phyloP scores from a whole-genome alignment of 2,888 invertebrate genomes.

The Pyrgus malvae region DNA sequence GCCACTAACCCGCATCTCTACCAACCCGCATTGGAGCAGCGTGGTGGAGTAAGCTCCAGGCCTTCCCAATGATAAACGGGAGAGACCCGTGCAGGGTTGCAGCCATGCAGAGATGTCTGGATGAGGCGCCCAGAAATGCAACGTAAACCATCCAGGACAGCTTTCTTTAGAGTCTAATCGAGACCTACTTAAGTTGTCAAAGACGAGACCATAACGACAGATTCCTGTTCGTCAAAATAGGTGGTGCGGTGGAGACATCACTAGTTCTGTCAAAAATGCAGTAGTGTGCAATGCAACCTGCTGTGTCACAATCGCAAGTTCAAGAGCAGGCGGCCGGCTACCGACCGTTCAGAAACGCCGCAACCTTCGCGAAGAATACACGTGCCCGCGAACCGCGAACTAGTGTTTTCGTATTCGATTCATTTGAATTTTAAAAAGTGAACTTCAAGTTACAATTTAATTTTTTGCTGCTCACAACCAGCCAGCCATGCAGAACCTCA shows the following conservation, averaged over 20 bases:
- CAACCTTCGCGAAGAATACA: constrained; percentile 59
- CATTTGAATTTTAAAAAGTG: constrained; percentile 41
- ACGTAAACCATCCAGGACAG: too few species aligned
- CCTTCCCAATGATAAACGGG: too few species aligned
- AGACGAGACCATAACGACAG: neutral
- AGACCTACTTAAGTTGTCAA: neutral
- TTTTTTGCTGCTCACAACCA: constrained; percentile 41
- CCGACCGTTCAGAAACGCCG: constrained; percentile 56
- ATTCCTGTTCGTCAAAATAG: constrained; percentile 8
- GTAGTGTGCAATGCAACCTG: constrained; percentile 66
- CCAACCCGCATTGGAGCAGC: too few species aligned
- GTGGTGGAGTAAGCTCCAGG: too few species aligned
- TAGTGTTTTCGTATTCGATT: constrained; percentile 37
- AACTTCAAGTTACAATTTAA: constrained; percentile 35
- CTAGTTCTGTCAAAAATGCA: constrained; percentile 51
- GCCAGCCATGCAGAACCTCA: constrained; percentile 64
- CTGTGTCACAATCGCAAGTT: constrained; percentile 61
- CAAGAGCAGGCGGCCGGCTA: constrained; percentile 61
- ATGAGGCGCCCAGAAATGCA: too few species aligned
- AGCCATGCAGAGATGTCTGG: too few species aligned
- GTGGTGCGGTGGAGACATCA: neutral
- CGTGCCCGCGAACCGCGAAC: constrained; percentile 45
- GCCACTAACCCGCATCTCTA: too few species aligned
- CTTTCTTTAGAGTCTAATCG: neutral
- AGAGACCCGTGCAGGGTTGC: too few species aligned